A percentile compares a stretch with the other conserved stretches of the same genome.
phyloP scores from a whole-genome alignment of 2,888 invertebrate species.

The Mallateleia sp. region DNA sequence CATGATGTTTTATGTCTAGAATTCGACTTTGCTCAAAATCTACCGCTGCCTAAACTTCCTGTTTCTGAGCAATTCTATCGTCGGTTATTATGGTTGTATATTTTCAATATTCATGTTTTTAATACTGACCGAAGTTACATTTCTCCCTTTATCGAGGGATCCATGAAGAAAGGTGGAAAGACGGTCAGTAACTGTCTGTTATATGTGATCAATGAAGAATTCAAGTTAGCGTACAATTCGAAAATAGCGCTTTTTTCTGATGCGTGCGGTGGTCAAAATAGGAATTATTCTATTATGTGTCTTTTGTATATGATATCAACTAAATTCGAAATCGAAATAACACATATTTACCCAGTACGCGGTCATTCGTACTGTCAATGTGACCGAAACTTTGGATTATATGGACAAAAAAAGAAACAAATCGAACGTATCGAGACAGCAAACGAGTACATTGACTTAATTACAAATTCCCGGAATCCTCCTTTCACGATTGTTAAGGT shows the following conservation, averaged over 20 bases:
- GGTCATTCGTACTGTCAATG: too few relatives aligned
- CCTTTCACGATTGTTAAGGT: not conserved
- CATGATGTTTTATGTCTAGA: conserved; percentile 26
- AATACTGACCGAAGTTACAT: conserved; percentile 19
- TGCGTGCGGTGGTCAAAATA: conserved; percentile 2
- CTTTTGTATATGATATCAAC: not conserved
- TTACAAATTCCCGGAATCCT: conserved; percentile 9
- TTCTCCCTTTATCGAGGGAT: conserved; percentile 40
- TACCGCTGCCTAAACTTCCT: conserved; percentile 39
- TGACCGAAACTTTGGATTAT: not conserved
- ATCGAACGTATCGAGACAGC: not conserved
- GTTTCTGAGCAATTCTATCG: conserved; percentile 34
- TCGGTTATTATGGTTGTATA: conserved; percentile 45
- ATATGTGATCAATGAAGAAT: conserved; percentile 15
- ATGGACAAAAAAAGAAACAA: not conserved
- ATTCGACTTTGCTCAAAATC: conserved; percentile 54
- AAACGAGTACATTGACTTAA: conserved; percentile 10
- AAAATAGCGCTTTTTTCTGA: conserved; percentile 26
- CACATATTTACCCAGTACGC: not conserved
- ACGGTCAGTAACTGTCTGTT: not conserved
- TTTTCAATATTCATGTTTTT: conserved; percentile 49
- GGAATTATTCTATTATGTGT: not conserved
- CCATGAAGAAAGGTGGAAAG: not conserved
- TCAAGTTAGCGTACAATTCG: not conserved
- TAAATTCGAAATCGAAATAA: not conserved